Evolutionary conservation across 1,140 invertebrate genomes (phyloP).

Genomic region (Heterodera schachtii): DNA sequence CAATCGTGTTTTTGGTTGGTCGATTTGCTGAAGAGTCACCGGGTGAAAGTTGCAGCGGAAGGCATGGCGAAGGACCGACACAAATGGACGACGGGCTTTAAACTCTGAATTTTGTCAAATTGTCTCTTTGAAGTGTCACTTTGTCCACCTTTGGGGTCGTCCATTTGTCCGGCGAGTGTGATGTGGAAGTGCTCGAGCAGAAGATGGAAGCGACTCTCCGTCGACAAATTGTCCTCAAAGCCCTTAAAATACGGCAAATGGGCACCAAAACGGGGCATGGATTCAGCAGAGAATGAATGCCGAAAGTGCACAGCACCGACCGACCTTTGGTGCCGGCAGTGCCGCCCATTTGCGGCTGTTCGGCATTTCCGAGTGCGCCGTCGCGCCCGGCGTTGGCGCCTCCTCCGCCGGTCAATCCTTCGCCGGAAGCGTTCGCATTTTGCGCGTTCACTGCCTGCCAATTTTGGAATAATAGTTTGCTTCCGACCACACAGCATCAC

Average conservation of each 20-base stretch:
- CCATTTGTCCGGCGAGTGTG: conserved; percentile 37
- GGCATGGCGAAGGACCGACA: conserved; percentile 72
- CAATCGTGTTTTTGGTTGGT: too few species aligned
- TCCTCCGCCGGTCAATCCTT: conserved; percentile 51
- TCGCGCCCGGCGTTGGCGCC: conserved; percentile 23
- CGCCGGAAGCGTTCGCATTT: conserved; percentile 25
- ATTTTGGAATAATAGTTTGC: not conserved
- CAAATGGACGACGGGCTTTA: conserved; percentile 34
- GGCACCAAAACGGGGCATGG: not conserved
- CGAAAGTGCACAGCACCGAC: conserved; percentile 76
- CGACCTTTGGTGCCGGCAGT: conserved; percentile 69
- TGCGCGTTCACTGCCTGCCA: conserved; percentile 56
- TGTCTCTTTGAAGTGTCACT: not conserved
- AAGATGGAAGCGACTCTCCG: conserved; percentile 79
- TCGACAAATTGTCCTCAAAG: conserved; percentile 81
- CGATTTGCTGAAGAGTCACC: too few species aligned
- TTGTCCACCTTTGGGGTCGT: conserved; percentile 12
- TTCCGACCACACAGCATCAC: not conserved
- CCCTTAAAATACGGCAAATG: conserved; percentile 70
- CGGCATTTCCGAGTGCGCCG: conserved; percentile 47
- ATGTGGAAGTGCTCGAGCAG: conserved; percentile 72
- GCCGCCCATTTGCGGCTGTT: not conserved
- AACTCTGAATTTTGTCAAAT: conserved; percentile 1
- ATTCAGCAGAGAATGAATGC: not conserved
- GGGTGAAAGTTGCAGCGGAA: conserved; percentile 83